Evolutionary conservation across 2,797 vertebrate species (phyloP).

Genomic region (Cyprinodon diabolis): DNA sequence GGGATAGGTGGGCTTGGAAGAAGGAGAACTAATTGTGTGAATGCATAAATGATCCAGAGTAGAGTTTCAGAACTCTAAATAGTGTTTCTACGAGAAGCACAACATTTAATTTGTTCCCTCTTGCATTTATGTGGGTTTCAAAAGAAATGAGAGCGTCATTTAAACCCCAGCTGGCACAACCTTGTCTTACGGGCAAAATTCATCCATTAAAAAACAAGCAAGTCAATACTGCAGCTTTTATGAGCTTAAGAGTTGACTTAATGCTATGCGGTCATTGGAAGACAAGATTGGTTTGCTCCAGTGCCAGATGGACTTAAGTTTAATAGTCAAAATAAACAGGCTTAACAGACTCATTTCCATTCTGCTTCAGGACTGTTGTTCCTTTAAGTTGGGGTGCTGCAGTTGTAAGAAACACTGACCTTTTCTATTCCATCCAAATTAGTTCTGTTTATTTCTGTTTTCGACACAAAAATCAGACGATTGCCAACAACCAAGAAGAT

Average conservation of each 20-base stretch:
- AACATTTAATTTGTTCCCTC: constrained; percentile 37
- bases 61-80: constrained; percentile 31
- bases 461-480: not conserved
- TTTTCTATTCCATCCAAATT: not conserved
- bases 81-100: constrained; percentile 34
- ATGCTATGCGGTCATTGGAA: constrained; percentile 9
- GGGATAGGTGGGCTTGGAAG: not conserved
- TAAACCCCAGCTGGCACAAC: constrained; percentile 24
- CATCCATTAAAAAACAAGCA: constrained; percentile 22
- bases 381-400: not conserved
- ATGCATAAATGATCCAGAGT: constrained; percentile 15
- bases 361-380: not conserved
- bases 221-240: constrained; percentile 8
- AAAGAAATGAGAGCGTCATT: constrained; percentile 14
- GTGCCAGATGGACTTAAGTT: constrained; percentile 8
- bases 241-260: constrained; percentile 4
- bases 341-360: not conserved
- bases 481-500: not conserved
- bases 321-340: constrained; percentile 11
- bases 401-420: not conserved
- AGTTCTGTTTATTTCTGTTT: not conserved
- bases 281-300: not conserved
- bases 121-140: constrained; percentile 31
- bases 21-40: constrained; percentile 18
- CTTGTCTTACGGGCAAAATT: constrained; percentile 22